Evolutionary conservation across 2,888 invertebrate genomes (phyloP), one percentile per base, ranked within the genome.

Genomic region (Sarcophaga caerulescens): DNA sequence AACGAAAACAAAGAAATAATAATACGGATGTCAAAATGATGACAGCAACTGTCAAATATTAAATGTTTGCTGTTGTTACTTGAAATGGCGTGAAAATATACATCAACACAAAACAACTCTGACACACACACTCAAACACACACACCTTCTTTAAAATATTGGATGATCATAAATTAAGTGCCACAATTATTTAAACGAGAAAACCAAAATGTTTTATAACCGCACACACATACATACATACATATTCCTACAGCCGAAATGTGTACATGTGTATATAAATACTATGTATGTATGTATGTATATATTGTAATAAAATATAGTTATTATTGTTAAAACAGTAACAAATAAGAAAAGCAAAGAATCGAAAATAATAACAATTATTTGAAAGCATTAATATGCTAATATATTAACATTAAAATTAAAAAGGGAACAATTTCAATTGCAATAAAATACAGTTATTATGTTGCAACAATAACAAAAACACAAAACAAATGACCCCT

Each of bases 11-110:
- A 35, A 10, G 35, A 35, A 35, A 35, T 10, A 8, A 35, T 35
- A 35, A 35, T 70, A 21, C 17, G 62, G 10, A 63, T 74, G 78
- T 68, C 52, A 44, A 69, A 74, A 25, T 69, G 74, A 12, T 79
- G 78, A 79, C 74, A 84, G 69, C 5, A 74, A 25, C 63, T 78
- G 78, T 79, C 73, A 74, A 78, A 69, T 4, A 21, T 76, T 59
- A 19, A 44, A 52, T 68, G 75, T 70, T 65, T 19, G 17, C 47
- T 60, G 4, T 45, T 60, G 4, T 25, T 60, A 25, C 52, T 60
- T 83, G 71, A 60, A 59, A 76, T 35, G 71, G 35, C 35, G 12
- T 78, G 23, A 73, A 65, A 25, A 73, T 65, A 35, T 23, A 65
- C 17, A 19, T n/a, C 44, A 35, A 35, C 2, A 2, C 35, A 44